Conservation (phyloP, 2,888 invertebrate species). For the Liopterus haemorrhoidalis region DNA sequence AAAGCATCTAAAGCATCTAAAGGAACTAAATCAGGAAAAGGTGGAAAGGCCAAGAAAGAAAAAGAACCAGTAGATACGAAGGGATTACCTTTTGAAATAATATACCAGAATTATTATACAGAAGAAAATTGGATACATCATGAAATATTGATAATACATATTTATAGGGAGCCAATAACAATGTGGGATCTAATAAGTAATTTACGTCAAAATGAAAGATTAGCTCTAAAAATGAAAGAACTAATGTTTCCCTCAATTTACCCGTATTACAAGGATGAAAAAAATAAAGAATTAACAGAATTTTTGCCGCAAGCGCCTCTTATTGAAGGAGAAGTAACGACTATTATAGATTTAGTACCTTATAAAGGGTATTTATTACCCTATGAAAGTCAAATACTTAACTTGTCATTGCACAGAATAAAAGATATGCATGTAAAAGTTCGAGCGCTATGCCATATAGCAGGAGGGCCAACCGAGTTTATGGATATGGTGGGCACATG, state of each 20-base stretch:
- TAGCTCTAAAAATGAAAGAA: conserved; percentile 22
- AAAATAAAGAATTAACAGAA: neutral
- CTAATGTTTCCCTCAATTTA: conserved; percentile 4
- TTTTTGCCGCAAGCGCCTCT: neutral
- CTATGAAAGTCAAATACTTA: conserved; percentile 48
- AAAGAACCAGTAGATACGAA: conserved; percentile 6
- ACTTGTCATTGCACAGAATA: conserved; percentile 49
- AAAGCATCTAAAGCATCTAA: conserved; percentile 5
- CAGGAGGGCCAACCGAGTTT: conserved; percentile 53
- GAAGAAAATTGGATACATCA: conserved; percentile 20
- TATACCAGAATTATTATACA: conserved; percentile 19
- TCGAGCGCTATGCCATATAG: conserved; percentile 49
- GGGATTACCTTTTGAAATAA: conserved; percentile 9
- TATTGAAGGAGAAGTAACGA: conserved; percentile 46
- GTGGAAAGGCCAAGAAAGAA: no score
- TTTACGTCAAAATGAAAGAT: conserved; percentile 18
- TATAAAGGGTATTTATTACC: conserved; percentile 50
- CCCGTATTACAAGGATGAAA: neutral
- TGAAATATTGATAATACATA: no score
- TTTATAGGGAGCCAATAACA: no score
- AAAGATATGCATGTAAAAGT: conserved; percentile 47
- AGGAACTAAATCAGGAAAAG: neutral
- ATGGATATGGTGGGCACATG: conserved; percentile 50
- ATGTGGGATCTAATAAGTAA: no score
- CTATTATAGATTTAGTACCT: conserved; percentile 47